Conservation (phyloP, 2,888 invertebrate genomes). For the Onthophagus sagittarius region DNA sequence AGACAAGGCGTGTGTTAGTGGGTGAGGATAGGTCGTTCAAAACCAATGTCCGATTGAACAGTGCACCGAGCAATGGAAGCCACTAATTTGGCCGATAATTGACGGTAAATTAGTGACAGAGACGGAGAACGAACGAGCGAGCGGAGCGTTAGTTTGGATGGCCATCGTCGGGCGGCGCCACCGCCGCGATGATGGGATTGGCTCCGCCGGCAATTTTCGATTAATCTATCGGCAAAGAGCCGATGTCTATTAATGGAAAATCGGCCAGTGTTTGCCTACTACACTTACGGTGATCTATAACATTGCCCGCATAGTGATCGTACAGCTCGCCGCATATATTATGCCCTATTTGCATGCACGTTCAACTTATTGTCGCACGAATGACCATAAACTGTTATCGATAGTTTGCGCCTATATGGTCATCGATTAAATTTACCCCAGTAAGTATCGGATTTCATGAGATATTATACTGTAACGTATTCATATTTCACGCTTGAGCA, state of each 20-base stretch:
- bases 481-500: no score
- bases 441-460: not conserved
- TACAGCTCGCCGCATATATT: not conserved
- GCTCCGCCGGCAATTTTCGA: slow-evolving; percentile 2
- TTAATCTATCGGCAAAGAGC: slow-evolving; percentile 1
- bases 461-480: not conserved
- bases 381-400: not conserved
- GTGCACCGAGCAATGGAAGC: slow-evolving; percentile 19
- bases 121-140: not conserved
- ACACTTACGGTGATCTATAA: slow-evolving; percentile 7
- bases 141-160: not conserved
- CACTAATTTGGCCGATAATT: slow-evolving; percentile 24
- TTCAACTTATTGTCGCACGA: slow-evolving; percentile 1
- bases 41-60: slow-evolving; percentile 8
- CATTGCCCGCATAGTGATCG: not conserved
- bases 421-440: not conserved
- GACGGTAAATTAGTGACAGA: slow-evolving; percentile 21
- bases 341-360: slow-evolving; percentile 1
- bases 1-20: not conserved
- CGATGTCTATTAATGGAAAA: slow-evolving; percentile 7
- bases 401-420: not conserved
- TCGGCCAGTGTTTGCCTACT: slow-evolving; percentile 1
- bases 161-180: not conserved
- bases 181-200: not conserved
- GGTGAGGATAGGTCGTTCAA: slow-evolving; percentile 1